Evolutionary conservation across 2,888 invertebrate genomes (phyloP), one percentile per base, ranked within the genome.

Genomic region (Xanthostigma xanthostigma): DNA sequence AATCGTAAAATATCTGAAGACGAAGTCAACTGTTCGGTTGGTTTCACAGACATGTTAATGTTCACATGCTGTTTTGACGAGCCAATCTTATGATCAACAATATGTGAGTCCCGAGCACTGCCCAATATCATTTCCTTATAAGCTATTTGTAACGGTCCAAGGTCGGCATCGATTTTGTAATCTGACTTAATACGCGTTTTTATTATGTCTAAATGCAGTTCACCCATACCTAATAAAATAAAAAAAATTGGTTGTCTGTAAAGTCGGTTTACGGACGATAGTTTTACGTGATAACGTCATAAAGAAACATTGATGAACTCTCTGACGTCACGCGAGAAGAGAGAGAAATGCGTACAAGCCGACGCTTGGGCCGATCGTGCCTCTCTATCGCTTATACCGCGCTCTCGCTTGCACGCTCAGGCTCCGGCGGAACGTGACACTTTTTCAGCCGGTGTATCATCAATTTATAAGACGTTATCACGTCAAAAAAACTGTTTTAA

Each of bases 201-300:
- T 38, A 96, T 84, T 51, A 96, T 84, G 55, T 98, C 96, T 51
- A 98, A 72, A 63, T 99, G 98, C 2, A 98, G 74, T 66, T 98
- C 96, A 1, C 98, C 98, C 97, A 97, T 97, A 11, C 96, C 92
- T 78, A 60, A 49, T 55, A 64, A 27, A 52, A 49, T 47, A 51
- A 50, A 45, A 46, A n/a, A 36, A 44, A 41, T 46, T 44, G 44
- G 42, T n/a, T n/a, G n/a, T n/a, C n/a, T n/a, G n/a, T n/a, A n/a
- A n/a, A n/a, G n/a, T n/a, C n/a, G n/a, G n/a, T n/a, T n/a, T n/a
- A n/a, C n/a, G n/a, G n/a, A n/a, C n/a, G n/a, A n/a, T n/a, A n/a
- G n/a, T n/a, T n/a, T n/a, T n/a, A n/a, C n/a, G n/a, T n/a, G n/a
- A n/a, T n/a, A n/a, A n/a, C n/a, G n/a, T n/a, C n/a, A n/a, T n/a